Evolutionary conservation across 2,113 vertebrate species (phyloP).

Genomic region (Ginglymostoma cirratum): DNA sequence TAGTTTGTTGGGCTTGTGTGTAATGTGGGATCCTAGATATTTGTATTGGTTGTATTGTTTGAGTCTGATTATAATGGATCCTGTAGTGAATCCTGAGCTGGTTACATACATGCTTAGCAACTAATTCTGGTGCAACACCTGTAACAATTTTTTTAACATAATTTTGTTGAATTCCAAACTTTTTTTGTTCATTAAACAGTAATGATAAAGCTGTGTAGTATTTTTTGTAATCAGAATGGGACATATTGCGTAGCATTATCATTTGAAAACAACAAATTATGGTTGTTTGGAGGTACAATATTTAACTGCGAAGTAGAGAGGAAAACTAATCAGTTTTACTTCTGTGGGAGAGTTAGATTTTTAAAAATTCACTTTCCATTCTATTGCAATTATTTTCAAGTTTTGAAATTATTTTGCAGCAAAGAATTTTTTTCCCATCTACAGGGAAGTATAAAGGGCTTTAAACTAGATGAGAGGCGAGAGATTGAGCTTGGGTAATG

Average conservation of each 20-base stretch:
- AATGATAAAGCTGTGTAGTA: neutral
- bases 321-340: neutral
- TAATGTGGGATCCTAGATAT: neutral
- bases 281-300: neutral
- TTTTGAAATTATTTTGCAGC: neutral
- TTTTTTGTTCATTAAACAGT: neutral
- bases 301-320: neutral
- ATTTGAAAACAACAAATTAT: neutral
- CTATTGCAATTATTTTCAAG: neutral
- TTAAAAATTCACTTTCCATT: neutral
- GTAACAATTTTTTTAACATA: neutral
- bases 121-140: neutral
- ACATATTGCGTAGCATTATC: neutral
- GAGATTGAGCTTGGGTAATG: neutral
- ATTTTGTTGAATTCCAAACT: slow-evolving; percentile 5
- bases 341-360: neutral
- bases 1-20: neutral
- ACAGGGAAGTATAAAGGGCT: neutral
- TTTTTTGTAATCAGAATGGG: neutral
- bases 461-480: no score
- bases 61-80: neutral
- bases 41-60: neutral
- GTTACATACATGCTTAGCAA: neutral
- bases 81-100: neutral
- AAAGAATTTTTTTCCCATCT: neutral